Evolutionary conservation across 1,140 invertebrate genomes (phyloP), one percentile per base, ranked within the genome.

Genomic region (Neuroterus valhalla): DNA sequence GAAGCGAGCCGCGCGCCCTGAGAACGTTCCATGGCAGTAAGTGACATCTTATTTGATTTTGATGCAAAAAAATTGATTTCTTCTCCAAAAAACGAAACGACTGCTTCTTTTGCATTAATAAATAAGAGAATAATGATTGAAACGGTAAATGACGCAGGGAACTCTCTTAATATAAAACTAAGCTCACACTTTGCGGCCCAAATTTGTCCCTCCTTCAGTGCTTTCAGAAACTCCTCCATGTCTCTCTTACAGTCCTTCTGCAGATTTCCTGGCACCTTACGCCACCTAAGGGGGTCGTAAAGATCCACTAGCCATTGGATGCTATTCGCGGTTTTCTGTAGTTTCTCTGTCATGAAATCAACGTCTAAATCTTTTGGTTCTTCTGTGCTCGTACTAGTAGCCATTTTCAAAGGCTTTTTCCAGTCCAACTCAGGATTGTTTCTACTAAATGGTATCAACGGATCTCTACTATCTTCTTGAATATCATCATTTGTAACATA

Each of bases 151-250:
- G 31, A 6, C 31, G 10, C 31, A 10, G 6, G n/a, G 8, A 48
- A 17, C 8, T 15, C 17, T 15, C 3, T 23, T 55, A 1, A 62
- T 26, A 26, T 62, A 4, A 62, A 31, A 5, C 26, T 5, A 62
- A 70, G 93, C 93, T 93, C 85, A 95, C 94, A 93, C 89, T 94
- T 94, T 2, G 92, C 92, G 17, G 94, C 94, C 94, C 94, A 95
- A 19, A 92, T 84, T 66, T 92, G 89, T 21, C 93, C 93, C 26
- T 91, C 87, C 66, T 88, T 88, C 45, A 95, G 87, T 2, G 91
- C 91, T 12, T 79, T 78, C 0, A 94, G 75, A 79, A 93, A 95
- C 3, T 77, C 77, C 46, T 88, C 89, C 86, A 94, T 88, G 74
- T 94, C 91, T 1, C 80, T 78, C 43, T 88, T 89, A 78, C 94